phyloP scores from a whole-genome alignment of 2,888 invertebrate species.

The Trypoxylon attenuatum region DNA sequence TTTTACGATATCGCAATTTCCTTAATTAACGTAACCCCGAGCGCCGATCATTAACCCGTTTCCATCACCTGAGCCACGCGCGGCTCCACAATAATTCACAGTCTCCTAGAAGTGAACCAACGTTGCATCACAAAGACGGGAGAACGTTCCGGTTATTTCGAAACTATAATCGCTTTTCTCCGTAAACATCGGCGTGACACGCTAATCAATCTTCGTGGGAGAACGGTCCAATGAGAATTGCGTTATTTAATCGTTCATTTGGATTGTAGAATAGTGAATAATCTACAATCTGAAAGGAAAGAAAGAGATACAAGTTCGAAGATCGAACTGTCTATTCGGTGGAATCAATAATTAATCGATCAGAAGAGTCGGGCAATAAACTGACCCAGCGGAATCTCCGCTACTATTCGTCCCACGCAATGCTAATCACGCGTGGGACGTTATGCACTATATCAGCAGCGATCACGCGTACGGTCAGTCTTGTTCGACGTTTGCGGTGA shows the following conservation, averaged over 20 bases:
- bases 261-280: too few relatives aligned
- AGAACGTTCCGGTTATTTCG: slow-evolving; percentile 5
- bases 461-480: slow-evolving; percentile 28
- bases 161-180: slow-evolving; percentile 28
- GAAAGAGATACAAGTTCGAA: background rate
- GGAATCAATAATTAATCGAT: too few relatives aligned
- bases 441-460: slow-evolving; percentile 42
- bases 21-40: slow-evolving; percentile 40
- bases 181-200: slow-evolving; percentile 7
- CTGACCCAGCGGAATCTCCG: background rate
- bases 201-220: too few relatives aligned
- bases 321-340: too few relatives aligned
- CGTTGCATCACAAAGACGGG: background rate
- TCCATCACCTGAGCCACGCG: slow-evolving; percentile 15
- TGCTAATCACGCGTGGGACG: slow-evolving; percentile 58
- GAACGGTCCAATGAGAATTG: too few relatives aligned
- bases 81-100: background rate
- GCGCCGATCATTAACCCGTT: slow-evolving; percentile 38
- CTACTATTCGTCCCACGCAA: slow-evolving; percentile 44
- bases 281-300: background rate
- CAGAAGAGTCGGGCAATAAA: background rate
- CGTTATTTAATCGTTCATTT: too few relatives aligned
- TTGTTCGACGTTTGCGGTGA: slow-evolving; percentile 34
- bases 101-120: background rate
- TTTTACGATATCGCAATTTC: slow-evolving; percentile 24